Evolutionary conservation across 37 sponge, comb jelly and placozoan genomes (phyloP).

Genomic region (Axinella damicornis): DNA sequence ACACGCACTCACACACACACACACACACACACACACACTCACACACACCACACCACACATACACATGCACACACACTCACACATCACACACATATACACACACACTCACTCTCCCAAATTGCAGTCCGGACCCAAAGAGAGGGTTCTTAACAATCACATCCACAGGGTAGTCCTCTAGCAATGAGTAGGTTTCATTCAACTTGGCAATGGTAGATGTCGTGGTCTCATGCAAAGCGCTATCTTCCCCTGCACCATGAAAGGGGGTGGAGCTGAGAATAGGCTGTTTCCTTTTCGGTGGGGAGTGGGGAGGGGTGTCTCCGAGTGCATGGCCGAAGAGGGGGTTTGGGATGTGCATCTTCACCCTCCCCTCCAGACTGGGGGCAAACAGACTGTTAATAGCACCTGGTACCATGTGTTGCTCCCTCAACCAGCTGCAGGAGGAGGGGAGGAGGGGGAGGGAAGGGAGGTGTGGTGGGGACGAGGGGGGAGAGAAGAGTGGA

Average conservation of each 20-base stretch:
- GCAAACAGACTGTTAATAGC: conserved; percentile 60
- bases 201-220: not conserved
- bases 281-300: not conserved
- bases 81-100: conserved; percentile 20
- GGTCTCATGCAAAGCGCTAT: conserved; percentile 12
- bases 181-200: not conserved
- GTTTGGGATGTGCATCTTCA: conserved; percentile 52
- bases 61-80: conserved; percentile 32
- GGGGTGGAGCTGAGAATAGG: conserved; percentile 37
- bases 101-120: conserved; percentile 35
- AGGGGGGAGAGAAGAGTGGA: not conserved
- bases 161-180: conserved; percentile 10
- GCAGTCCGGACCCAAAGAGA: conserved; percentile 63
- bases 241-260: not conserved
- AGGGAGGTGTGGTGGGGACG: no score
- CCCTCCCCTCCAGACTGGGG: conserved; percentile 23
- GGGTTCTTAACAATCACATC: conserved; percentile 69
- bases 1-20: conserved; percentile 20
- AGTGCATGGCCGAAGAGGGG: conserved; percentile 47
- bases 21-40: conserved; percentile 34
- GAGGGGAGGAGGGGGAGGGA: no score
- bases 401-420: conserved; percentile 59
- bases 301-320: not conserved
- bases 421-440: conserved; percentile 66
- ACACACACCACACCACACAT: conserved; percentile 32